Conservation (phyloP, 1,140 invertebrate genomes). For the Anastatus disparis region DNA sequence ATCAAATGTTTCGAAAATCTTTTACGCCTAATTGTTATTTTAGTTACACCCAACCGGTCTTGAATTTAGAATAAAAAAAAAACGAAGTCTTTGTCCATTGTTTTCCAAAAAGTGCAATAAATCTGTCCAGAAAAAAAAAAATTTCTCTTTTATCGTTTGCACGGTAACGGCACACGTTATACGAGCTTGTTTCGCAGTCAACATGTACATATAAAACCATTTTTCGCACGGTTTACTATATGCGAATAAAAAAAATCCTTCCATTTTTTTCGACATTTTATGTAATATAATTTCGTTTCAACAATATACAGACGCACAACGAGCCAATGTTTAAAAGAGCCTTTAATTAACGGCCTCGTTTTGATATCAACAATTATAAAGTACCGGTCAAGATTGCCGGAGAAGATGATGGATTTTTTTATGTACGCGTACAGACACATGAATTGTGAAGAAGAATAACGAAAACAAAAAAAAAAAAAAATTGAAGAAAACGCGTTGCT, state of each 20-base stretch:
- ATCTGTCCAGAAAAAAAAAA: constrained; percentile 11
- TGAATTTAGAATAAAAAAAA: too few species aligned
- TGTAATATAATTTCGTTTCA: not conserved
- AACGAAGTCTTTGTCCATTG: too few species aligned
- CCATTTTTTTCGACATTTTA: constrained; percentile 22
- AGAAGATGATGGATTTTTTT: constrained; percentile 17
- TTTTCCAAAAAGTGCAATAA: not conserved
- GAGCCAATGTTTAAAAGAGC: not conserved
- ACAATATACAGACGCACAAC: not conserved
- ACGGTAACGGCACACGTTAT: not conserved
- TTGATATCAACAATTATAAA: constrained; percentile 4
- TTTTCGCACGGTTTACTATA: not conserved
- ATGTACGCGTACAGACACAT: not conserved
- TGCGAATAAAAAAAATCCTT: too few species aligned
- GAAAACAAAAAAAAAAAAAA: not conserved
- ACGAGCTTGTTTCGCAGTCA: not conserved
- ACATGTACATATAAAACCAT: not conserved
- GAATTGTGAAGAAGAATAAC: constrained; percentile 17
- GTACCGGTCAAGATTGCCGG: not conserved
- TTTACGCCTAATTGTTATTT: too few species aligned
- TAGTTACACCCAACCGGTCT: too few species aligned
- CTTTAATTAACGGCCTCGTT: constrained; percentile 11
- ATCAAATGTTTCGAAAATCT: too few species aligned
- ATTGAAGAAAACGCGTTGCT: too few species aligned
- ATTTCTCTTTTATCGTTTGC: constrained; percentile 3